Evolutionary conservation across 2,888 invertebrate species (phyloP).

Genomic region (Diogma glabrata): DNA sequence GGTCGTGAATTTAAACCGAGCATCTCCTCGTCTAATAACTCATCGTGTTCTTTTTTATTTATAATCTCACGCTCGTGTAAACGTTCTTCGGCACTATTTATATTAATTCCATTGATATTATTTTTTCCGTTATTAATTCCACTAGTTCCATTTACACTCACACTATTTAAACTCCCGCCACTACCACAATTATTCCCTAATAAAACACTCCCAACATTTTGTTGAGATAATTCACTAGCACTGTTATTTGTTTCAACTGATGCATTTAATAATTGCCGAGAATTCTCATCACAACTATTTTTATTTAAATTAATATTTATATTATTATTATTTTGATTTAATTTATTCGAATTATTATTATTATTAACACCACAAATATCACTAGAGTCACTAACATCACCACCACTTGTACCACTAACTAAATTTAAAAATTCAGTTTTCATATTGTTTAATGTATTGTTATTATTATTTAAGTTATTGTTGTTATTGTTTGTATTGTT

Average conservation of each 20-base stretch:
- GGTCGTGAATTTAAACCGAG: constrained; percentile 33
- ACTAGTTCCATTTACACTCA: background rate
- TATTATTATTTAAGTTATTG: constrained; percentile 43
- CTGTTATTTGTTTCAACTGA: constrained; percentile 28
- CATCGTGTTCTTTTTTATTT: constrained; percentile 33
- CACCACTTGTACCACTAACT: constrained; percentile 26
- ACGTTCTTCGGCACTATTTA: constrained; percentile 15
- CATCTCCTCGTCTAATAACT: constrained; percentile 33
- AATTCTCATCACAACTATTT: constrained; percentile 26
- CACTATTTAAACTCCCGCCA: constrained; percentile 7
- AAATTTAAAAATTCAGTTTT: constrained; percentile 38
- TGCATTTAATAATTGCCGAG: constrained; percentile 28
- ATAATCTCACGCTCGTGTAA: constrained; percentile 10
- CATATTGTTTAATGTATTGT: constrained; percentile 19
- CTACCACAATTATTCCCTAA: constrained; percentile 15
- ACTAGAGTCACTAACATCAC: constrained; percentile 17
- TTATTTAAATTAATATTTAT: constrained; percentile 8
- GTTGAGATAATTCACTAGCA: constrained; percentile 26
- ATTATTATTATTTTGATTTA: constrained; percentile 9
- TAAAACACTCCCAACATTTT: constrained; percentile 22
- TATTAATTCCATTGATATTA: constrained; percentile 12
- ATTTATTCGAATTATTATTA: constrained; percentile 6
- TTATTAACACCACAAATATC: constrained; percentile 14
- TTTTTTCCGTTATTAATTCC: background rate
- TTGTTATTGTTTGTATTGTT: constrained; percentile 42